These are phyloP conservation scores for Aphrophora alni DNA, from an alignment of 2,888 invertebrate genomes.

Conservation along the genomic window DNA sequence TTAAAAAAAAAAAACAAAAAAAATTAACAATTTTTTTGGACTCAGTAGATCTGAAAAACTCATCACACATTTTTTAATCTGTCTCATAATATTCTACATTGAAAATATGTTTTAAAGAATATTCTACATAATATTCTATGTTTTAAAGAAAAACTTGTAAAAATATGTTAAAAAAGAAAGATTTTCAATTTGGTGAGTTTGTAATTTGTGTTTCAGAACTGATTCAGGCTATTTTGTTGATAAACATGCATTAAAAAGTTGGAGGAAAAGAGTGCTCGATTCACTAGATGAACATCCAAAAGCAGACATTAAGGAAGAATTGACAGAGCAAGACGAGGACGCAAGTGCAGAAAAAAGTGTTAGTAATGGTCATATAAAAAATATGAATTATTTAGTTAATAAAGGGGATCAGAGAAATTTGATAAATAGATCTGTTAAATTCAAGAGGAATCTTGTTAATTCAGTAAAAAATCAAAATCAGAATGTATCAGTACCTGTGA, in stretches of 20 bases:
- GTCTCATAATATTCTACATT: too few relatives aligned
- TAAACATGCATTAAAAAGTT: conserved; percentile 62
- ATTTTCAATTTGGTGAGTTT: too few relatives aligned
- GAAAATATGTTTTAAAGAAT: too few relatives aligned
- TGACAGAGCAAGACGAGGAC: not conserved
- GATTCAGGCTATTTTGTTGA: conserved; percentile 61
- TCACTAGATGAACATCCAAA: not conserved
- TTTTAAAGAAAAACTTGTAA: too few relatives aligned
- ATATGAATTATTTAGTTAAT: not conserved
- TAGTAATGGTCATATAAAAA: not conserved
- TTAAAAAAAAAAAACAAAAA: too few relatives aligned
- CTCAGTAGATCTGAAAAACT: too few relatives aligned
- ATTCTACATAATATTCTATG: too few relatives aligned
- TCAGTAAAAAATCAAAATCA: not conserved
- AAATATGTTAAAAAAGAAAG: too few relatives aligned
- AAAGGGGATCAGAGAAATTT: not conserved
- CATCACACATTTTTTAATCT: too few relatives aligned
- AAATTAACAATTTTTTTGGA: too few relatives aligned
- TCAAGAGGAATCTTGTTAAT: not conserved
- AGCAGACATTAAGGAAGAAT: not conserved
- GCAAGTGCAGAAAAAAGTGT: not conserved
- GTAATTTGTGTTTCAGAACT: conserved; percentile 51
- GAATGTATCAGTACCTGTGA: not conserved
- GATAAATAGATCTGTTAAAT: not conserved
- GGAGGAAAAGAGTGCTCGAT: conserved; percentile 53